Base-by-base conservation (phyloP, 1,140 invertebrate species). In the Megalonaias nervosa region DNA sequence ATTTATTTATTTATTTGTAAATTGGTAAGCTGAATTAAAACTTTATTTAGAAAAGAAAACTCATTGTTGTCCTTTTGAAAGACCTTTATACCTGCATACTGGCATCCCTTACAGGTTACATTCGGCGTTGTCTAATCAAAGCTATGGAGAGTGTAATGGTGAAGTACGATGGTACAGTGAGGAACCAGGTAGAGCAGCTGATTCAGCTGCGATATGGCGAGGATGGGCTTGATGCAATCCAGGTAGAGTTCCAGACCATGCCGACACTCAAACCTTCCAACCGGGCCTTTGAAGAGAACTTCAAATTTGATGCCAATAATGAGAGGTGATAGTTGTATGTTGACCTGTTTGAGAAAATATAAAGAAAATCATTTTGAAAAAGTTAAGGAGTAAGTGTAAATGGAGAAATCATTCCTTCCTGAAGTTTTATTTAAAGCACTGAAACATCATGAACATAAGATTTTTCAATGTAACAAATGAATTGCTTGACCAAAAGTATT, bases 101-200 rank as follows among this genome's bases (percentile, higher is more conserved):
- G 60, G n/a, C 19, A 57, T 72, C 65, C 65, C 12, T 72, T 1
- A 6, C 68, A 92, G 93, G 94, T 86, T 99, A 99, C 90, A 99
- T 99, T 89, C 99, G 99, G 90, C 95, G 98, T 91, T 96, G 99
- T 93, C 92, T 99, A 57, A 99, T 99, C 90, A 99, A 99, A 92
- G 99, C 99, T 94, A 99, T 99, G 99, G 99, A 99, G 92, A 98
- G 96, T 87, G 98, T 99, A 56, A 99, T 99, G 98, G 97, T 99
- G 11, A 96, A 90, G 78, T 91, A 91, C 80, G 91, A 91, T 78
- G 88, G 88, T 16, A 91, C 91, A 55, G 84, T 91, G 6, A 71
- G 90, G 58, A 91, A 91, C 68, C 89, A 90, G 77, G 86, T 90
- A 6, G 89, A 91, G 69, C 90, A 91, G 72, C 93, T 99, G 19